Conservation (phyloP, 2,888 invertebrate species). For the Andrena dorsata region DNA sequence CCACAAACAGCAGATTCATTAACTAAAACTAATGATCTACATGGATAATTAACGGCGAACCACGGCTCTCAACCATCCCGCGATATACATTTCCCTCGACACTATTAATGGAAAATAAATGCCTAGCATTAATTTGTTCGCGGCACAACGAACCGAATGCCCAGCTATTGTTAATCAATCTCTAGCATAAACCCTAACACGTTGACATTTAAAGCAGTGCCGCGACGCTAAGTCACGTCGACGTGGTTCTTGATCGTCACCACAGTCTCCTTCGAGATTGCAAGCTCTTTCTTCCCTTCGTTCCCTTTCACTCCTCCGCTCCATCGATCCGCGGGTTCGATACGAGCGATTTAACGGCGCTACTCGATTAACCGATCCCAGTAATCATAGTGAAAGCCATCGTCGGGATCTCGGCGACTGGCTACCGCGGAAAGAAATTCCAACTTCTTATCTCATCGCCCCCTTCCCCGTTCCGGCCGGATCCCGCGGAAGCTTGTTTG, state of each 20-base stretch:
- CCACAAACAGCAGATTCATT: too few relatives aligned
- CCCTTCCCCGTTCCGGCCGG: not conserved
- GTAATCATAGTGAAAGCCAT: conserved; percentile 69
- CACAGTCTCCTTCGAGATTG: not conserved
- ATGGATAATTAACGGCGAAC: not conserved
- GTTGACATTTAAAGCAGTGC: too few relatives aligned
- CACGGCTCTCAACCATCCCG: not conserved
- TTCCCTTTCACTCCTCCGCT: conserved; percentile 8
- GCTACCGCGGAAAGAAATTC: conserved; percentile 43
- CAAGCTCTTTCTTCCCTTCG: not conserved
- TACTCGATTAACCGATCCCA: conserved; percentile 57
- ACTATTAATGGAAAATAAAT: conserved; percentile 4
- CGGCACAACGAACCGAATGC: too few relatives aligned
- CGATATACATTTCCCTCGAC: not conserved
- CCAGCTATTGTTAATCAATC: too few relatives aligned
- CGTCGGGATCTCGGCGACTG: conserved; percentile 49
- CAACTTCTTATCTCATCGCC: conserved; percentile 56
- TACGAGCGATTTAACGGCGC: conserved; percentile 61
- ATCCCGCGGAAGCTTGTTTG: conserved; percentile 54
- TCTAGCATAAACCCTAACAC: too few relatives aligned
- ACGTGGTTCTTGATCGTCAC: conserved; percentile 16
- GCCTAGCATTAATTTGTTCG: too few relatives aligned
- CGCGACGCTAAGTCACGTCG: not conserved
- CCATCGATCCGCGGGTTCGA: conserved; percentile 48
- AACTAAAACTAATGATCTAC: too few relatives aligned